A percentile compares a stretch with the other conserved stretches of the same genome.
Conservation (phyloP, 2,888 invertebrate genomes). For the Watsonalla cultraria region DNA sequence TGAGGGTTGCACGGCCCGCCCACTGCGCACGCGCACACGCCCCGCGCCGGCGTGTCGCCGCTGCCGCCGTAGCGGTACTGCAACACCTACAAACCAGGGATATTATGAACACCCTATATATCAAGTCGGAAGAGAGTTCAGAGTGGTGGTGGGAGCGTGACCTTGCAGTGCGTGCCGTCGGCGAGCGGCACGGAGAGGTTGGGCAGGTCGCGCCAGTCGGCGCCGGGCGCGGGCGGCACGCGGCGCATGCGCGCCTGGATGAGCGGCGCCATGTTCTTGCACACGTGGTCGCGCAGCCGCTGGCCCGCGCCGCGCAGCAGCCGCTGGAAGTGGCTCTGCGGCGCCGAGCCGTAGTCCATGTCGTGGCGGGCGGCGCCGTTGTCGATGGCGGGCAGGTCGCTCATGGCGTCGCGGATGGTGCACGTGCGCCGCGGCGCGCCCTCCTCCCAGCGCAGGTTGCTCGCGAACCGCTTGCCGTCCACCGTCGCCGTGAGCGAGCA, state of each 20-base stretch:
- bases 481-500: constrained; percentile 75
- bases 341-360: constrained; percentile 84
- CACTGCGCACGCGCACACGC: constrained; percentile 87
- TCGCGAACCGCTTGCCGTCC: constrained; percentile 67
- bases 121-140: no score
- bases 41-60: constrained; percentile 81
- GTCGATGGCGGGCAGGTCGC: constrained; percentile 86
- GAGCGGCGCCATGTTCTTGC: constrained; percentile 90
- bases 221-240: constrained; percentile 85
- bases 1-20: constrained; percentile 81
- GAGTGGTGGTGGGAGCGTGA: constrained; percentile 19
- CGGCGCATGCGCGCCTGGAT: constrained; percentile 87
- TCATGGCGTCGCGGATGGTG: constrained; percentile 90
- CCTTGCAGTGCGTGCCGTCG: constrained; percentile 83
- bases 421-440: constrained; percentile 88
- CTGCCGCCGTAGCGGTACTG: constrained; percentile 70
- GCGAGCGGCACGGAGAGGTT: constrained; percentile 84
- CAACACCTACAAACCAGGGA: constrained; percentile 44
- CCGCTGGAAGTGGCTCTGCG: constrained; percentile 87
- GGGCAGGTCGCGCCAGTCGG: constrained; percentile 93
- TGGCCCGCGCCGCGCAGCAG: constrained; percentile 80
- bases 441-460: constrained; percentile 80
- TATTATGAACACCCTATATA: constrained; percentile 1
- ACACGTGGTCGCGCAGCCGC: constrained; percentile 85
- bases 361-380: constrained; percentile 85